Evolutionary conservation across 2,888 invertebrate genomes (phyloP).

Genomic region (Drosophila nr. perissopoda): DNA sequence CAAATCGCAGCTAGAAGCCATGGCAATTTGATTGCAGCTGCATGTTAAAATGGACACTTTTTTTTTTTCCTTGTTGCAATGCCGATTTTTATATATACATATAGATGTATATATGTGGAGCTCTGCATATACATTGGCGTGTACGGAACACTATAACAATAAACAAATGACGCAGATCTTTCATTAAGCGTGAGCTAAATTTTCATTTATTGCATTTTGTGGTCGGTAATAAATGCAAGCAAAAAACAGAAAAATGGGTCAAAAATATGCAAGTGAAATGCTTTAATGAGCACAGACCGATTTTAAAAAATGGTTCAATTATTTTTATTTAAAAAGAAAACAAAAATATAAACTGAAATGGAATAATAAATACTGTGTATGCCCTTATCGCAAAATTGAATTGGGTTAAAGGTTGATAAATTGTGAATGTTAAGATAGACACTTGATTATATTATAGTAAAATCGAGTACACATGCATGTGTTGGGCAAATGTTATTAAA

Average conservation of each 20-base stretch:
- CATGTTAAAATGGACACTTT: slow-evolving; percentile 10
- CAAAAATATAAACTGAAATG: slow-evolving; percentile 20
- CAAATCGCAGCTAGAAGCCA: slow-evolving; percentile 17
- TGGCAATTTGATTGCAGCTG: slow-evolving; percentile 27
- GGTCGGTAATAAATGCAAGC: slow-evolving; percentile 37
- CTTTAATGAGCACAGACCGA: slow-evolving; percentile 34
- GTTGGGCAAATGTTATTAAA: slow-evolving; percentile 10
- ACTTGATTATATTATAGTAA: slow-evolving; percentile 18
- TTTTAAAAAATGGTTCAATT: slow-evolving; percentile 6
- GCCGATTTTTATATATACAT: slow-evolving; percentile 18
- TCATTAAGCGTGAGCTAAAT: slow-evolving; percentile 38
- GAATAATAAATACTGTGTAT: slow-evolving; percentile 6
- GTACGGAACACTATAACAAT: slow-evolving; percentile 52
- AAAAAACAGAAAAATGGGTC: slow-evolving; percentile 60
- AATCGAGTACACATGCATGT: not conserved
- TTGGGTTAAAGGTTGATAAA: slow-evolving; percentile 82
- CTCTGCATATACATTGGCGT: slow-evolving; percentile 1
- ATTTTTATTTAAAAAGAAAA: slow-evolving; percentile 1
- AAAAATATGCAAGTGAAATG: slow-evolving; percentile 61
- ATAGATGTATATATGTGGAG: slow-evolving; percentile 9
- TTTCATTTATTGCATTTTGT: slow-evolving; percentile 29
- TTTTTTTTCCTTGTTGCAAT: slow-evolving; percentile 55
- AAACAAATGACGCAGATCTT: slow-evolving; percentile 65
- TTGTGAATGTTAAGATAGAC: slow-evolving; percentile 55
- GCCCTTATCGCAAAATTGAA: slow-evolving; percentile 65